Base-by-base conservation (phyloP, 1,140 invertebrate species). In the Araneus ventricosus region DNA sequence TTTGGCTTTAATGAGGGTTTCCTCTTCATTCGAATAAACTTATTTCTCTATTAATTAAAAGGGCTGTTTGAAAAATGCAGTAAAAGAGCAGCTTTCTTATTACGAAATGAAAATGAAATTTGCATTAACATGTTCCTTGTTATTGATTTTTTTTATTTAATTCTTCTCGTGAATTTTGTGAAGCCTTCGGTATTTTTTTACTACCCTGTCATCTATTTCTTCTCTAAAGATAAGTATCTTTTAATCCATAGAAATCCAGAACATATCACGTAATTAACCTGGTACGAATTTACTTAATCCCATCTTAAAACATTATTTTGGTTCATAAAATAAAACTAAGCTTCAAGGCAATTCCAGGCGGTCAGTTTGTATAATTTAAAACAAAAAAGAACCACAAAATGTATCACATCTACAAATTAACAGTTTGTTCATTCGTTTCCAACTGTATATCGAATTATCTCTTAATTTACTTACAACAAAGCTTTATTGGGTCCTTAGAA, bases 31-130 rank as follows among this genome's bases (percentile, higher is more conserved):
- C 27, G 63, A 27, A 67, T n/a, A 30, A 67, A n/a, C 10, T 30
- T 30, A 67, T 67, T 27, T 67, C 27, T 27, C n/a, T 67, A 67
- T 67, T 67, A 27, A 67, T 67, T 27, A 67, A n/a, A 67, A 67
- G 24, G 45, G 4, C 63, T 67, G 63, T 4, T n/a, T n/a, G 63
- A 67, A 67, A 67, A 30, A 67, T n/a, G 10, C 63, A 27, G 4
- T 67, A 67, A 67, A 27, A 27, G 63, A 67, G 27, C 27, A 67
- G 27, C 27, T 67, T 30, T 67, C 63, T 67, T 67, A 67, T 67
- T 67, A 14, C n/a, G 27, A 67, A 67, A n/a, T 27, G 63, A 67
- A 67, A 67, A 67, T 67, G 63, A 67, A 67, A 67, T 67, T 67
- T 67, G 24, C 63, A 67, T 67, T 67, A 67, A 67, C 63, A 67